Base-by-base conservation (phyloP, 1,140 invertebrate species). In the Tachypleus tridentatus region DNA sequence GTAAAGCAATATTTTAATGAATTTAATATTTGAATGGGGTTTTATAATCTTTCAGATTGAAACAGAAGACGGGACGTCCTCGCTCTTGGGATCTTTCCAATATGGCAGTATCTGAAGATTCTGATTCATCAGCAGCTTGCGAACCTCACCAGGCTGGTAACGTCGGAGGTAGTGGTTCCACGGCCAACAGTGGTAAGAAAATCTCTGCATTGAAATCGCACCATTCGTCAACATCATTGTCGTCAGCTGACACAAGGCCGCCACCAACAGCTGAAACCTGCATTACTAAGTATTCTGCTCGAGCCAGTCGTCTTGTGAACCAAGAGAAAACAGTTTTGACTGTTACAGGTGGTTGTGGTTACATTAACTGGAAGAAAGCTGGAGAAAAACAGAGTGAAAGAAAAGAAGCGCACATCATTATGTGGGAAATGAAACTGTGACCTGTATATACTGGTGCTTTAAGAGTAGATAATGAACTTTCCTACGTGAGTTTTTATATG, bases 381-480 rank as follows among this genome's bases (percentile, higher is more conserved):
- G 57, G 62, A 47, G 64, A 57, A 53, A 63, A 70, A 60, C 66
- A 64, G 50, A 59, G 64, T 67, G 73, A 57, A 74, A 79, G 11
- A 87, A 85, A 80, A 70, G 86, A 83, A 70, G 88, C 89, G 9
- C 87, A 92, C 77, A 86, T 92, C 69, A 85, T 93, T 52, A 81
- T 93, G 8, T 93, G 89, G 89, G 91, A 93, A 78, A 88, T 90
- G 82, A 91, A 92, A 73, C 83, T 92, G 29, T 29, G 29, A 29
- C 29, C 29, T 29, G 29, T 29, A 29, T 2, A 29, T 29, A 29
- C 29, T 29, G 29, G 29, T 29, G 29, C 29, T 29, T 29, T 1
- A 29, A 29, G 29, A 29, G 29, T 29, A 29, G 29, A 29, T 29
- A 29, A 29, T 29, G 29, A 2, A 29, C 29, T 29, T 29, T 29